Conservation (phyloP, 1,140 invertebrate species). For the Heliothis virescens region DNA sequence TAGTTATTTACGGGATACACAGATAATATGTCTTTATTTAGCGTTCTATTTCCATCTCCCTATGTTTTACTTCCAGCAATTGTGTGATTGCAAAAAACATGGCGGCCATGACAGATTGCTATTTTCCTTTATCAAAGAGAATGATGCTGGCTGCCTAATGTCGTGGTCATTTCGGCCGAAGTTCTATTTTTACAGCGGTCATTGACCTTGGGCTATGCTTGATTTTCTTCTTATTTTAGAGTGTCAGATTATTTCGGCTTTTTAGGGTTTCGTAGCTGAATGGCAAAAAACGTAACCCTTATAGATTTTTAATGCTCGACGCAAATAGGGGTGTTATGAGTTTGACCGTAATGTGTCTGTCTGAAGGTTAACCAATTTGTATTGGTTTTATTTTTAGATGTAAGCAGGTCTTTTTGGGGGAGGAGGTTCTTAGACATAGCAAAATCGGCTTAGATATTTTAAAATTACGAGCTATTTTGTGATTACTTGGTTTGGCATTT, state of each 20-base stretch:
- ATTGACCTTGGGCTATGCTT: background rate
- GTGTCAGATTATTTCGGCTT: background rate
- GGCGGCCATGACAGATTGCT: conserved; percentile 29
- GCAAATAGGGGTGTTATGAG: too few species aligned
- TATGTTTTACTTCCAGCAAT: background rate
- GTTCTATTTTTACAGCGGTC: conserved; percentile 20
- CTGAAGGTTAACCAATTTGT: too few species aligned
- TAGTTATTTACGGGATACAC: background rate
- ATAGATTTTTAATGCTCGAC: too few species aligned
- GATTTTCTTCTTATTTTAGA: conserved; percentile 3
- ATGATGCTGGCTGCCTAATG: conserved; percentile 24
- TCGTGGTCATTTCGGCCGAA: conserved; percentile 27
- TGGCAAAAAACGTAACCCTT: too few species aligned
- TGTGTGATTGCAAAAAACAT: conserved; percentile 8
- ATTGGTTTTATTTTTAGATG: too few species aligned
- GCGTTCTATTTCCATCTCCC: background rate
- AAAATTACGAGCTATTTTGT: too few species aligned
- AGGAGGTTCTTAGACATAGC: too few species aligned
- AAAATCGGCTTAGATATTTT: too few species aligned
- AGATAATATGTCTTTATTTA: background rate
- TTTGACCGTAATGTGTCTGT: too few species aligned
- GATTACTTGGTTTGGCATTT: background rate
- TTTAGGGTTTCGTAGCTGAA: too few species aligned
- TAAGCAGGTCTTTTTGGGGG: too few species aligned
- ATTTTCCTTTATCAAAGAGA: conserved; percentile 32